Conservation (phyloP, 1,140 invertebrate species). For the Augochlora pura region DNA sequence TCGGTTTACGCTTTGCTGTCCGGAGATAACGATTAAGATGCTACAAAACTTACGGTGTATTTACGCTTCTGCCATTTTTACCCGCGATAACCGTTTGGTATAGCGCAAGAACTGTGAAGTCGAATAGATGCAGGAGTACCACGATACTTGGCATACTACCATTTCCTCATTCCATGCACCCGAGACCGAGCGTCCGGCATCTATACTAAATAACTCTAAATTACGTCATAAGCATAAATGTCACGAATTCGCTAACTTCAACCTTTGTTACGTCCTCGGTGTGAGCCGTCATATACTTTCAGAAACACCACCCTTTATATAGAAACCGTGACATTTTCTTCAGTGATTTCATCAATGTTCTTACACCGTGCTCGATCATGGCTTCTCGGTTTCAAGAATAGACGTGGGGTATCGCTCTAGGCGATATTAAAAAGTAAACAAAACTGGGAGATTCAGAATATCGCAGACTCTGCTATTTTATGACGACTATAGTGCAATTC, state of each 20-base stretch:
- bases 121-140: background rate
- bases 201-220: conserved; percentile 28
- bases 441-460: too few relatives aligned
- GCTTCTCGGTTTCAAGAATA: background rate
- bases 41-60: background rate
- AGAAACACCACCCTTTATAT: conserved; percentile 34
- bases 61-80: background rate
- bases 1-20: background rate
- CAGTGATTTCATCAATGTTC: conserved; percentile 27
- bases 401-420: background rate
- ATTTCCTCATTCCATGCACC: background rate
- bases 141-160: background rate
- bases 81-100: background rate
- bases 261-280: conserved; percentile 34
- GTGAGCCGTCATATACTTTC: conserved; percentile 34
- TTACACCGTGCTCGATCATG: background rate
- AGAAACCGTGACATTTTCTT: conserved; percentile 40
- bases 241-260: conserved; percentile 41
- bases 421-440: background rate
- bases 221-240: conserved; percentile 39
- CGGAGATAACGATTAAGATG: background rate
- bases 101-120: too few relatives aligned
- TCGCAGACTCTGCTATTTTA: too few relatives aligned
- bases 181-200: background rate
- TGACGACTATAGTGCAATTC: too few relatives aligned